Percentiles rank a stretch among this genome's conserved stretches.
Conservation (phyloP, 2,797 vertebrate species). For the Enteromius anoplus region DNA sequence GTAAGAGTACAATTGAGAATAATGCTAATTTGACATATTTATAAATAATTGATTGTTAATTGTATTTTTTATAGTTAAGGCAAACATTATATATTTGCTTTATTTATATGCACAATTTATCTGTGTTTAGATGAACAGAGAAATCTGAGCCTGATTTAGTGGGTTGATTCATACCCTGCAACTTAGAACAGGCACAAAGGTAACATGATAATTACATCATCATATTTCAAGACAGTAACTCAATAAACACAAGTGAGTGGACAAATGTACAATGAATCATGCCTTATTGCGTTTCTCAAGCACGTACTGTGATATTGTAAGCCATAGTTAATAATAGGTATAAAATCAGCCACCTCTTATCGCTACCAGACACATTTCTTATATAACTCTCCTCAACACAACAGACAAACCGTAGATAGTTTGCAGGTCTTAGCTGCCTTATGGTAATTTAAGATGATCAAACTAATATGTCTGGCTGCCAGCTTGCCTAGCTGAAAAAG, state of each 20-base stretch:
- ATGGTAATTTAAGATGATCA: neutral
- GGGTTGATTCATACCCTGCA: constrained; percentile 4
- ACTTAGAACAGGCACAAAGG: neutral
- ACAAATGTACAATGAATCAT: neutral
- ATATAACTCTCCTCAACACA: neutral
- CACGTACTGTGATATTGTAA: constrained; percentile 17
- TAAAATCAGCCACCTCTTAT: constrained; percentile 16
- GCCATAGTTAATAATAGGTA: constrained; percentile 26
- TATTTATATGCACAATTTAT: neutral
- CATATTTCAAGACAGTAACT: neutral
- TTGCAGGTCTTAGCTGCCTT: neutral
- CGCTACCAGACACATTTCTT: neutral
- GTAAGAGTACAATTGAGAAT: neutral
- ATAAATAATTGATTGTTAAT: neutral
- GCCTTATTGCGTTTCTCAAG: constrained; percentile 9
- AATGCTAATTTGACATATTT: neutral
- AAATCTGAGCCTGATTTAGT: neutral
- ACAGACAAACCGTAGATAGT: neutral
- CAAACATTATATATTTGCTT: neutral
- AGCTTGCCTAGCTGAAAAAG: neutral
- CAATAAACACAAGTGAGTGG: constrained; percentile 1
- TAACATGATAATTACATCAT: too few relatives aligned
- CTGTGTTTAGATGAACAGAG: neutral
- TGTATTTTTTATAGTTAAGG: neutral
- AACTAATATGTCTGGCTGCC: neutral